Evolutionary conservation across 2,113 vertebrate species (phyloP).

Genomic region (Asarcornis scutulata): DNA sequence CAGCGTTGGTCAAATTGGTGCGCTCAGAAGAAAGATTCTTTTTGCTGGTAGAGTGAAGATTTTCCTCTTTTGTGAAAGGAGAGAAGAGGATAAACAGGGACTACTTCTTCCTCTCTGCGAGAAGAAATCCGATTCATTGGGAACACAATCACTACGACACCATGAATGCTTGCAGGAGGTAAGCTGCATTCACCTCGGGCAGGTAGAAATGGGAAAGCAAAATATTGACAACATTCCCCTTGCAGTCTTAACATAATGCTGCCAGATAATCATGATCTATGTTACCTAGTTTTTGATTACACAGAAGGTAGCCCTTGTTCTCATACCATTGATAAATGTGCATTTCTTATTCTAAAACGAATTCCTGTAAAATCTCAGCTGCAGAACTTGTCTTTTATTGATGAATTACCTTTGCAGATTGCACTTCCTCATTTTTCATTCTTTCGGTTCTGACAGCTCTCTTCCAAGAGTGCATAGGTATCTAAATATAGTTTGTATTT

Average conservation of each 20-base stretch:
- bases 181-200: neutral
- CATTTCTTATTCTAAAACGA: neutral
- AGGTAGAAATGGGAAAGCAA: neutral
- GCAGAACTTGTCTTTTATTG: neutral
- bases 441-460: neutral
- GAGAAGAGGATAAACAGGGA: neutral
- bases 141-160: neutral
- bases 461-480: neutral
- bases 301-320: neutral
- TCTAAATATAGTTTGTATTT: neutral
- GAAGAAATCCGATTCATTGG: neutral
- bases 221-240: neutral
- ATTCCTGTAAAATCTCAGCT: neutral
- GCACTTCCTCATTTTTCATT: neutral
- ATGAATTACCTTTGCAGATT: neutral
- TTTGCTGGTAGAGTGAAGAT: neutral
- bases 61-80: neutral
- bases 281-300: neutral
- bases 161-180: constrained; percentile 72
- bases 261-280: neutral
- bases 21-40: neutral
- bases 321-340: neutral
- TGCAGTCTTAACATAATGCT: neutral
- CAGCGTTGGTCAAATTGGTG: neutral
- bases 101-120: neutral